Conservation (phyloP, 2,888 invertebrate species). For the Falcaria lacertinaria region DNA sequence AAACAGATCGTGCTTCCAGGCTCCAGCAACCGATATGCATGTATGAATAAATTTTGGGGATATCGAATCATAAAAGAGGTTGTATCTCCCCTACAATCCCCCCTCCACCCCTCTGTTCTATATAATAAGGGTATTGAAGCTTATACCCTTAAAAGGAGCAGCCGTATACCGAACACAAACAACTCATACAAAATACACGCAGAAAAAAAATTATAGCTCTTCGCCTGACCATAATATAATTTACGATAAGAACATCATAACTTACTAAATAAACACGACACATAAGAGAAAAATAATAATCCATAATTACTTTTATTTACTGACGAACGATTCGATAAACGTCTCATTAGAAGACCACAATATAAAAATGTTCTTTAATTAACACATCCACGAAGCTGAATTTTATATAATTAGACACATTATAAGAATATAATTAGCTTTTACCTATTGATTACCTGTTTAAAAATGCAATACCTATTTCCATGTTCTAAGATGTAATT, state of each 20-base stretch:
- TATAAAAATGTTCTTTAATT: too few relatives aligned
- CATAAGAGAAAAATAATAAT: too few relatives aligned
- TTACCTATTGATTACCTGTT: constrained; percentile 10
- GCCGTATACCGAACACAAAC: too few relatives aligned
- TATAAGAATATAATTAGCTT: constrained; percentile 5
- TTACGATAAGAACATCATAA: too few relatives aligned
- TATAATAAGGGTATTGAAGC: constrained; percentile 18
- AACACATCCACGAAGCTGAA: background rate
- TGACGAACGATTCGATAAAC: too few relatives aligned
- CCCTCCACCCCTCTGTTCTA: constrained; percentile 6
- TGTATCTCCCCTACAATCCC: constrained; percentile 14
- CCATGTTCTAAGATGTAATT: constrained; percentile 28
- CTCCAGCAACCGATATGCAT: constrained; percentile 22
- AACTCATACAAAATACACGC: too few relatives aligned
- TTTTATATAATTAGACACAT: background rate
- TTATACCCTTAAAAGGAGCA: background rate
- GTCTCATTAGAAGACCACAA: too few relatives aligned
- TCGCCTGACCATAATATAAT: too few relatives aligned
- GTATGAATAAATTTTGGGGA: constrained; percentile 22
- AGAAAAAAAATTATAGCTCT: too few relatives aligned
- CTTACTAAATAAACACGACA: too few relatives aligned
- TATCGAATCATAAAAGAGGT: constrained; percentile 7
- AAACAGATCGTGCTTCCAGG: constrained; percentile 17
- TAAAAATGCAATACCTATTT: constrained; percentile 19
- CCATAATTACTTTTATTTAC: too few relatives aligned